A percentile compares a stretch with the other conserved stretches of the same genome.
Evolutionary conservation across 2,113 vertebrate genomes (phyloP).

Genomic region (Hepsetus odoe): DNA sequence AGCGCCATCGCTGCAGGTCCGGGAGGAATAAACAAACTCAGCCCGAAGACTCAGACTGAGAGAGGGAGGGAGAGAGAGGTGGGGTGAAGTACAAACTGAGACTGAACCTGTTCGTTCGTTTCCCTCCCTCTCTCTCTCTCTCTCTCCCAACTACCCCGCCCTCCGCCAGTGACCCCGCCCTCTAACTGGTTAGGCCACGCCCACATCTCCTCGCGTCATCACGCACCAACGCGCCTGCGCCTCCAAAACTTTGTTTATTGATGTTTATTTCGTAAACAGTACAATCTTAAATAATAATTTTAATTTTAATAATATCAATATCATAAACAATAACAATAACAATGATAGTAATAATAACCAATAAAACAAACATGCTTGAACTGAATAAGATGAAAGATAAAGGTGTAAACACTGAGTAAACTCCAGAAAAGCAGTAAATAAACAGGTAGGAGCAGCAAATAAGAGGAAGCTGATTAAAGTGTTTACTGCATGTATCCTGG

Average conservation of each 20-base stretch:
- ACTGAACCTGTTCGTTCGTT: no score
- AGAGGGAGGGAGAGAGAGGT: neutral
- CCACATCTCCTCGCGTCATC: constrained; percentile 76
- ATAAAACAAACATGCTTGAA: no score
- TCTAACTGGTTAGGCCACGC: constrained; percentile 64
- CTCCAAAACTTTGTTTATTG: no score
- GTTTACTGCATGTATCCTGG: no score
- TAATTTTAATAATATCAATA: neutral
- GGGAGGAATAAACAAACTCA: neutral
- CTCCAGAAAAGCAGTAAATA: no score
- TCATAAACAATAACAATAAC: neutral
- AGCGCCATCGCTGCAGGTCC: neutral
- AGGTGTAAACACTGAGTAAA: no score
- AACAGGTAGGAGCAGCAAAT: no score
- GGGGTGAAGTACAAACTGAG: neutral
- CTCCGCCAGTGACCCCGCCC: constrained; percentile 55
- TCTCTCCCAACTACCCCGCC: neutral
- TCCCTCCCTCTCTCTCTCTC: no score
- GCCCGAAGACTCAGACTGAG: neutral
- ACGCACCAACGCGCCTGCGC: neutral
- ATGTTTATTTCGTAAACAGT: neutral
- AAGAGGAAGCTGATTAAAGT: no score
- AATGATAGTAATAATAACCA: no score
- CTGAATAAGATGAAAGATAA: no score
- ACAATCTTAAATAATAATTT: neutral